phyloP scores from a whole-genome alignment of 2,888 invertebrate species.

The Morinoia aosen region DNA sequence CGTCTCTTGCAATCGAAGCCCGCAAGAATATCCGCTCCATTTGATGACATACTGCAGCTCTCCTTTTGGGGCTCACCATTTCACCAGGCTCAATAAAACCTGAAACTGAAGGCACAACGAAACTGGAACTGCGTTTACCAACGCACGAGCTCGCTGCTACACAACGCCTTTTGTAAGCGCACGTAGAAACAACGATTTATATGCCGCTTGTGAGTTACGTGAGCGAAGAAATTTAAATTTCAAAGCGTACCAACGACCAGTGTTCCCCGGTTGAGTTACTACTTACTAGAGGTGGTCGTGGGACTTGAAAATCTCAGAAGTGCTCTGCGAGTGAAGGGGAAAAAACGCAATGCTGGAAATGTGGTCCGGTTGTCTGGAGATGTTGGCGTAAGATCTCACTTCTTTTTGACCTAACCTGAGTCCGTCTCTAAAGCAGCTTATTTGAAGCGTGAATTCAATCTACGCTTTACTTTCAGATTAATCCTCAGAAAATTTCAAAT shows the following conservation, averaged over 20 bases:
- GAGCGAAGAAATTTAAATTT: slow-evolving; percentile 17
- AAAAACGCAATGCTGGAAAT: neutral
- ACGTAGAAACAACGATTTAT: neutral
- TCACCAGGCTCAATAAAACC: neutral
- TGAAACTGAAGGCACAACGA: neutral
- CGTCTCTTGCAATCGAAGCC: neutral
- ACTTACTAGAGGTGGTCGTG: neutral
- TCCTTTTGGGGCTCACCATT: neutral
- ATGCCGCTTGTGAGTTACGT: neutral
- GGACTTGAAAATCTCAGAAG: neutral
- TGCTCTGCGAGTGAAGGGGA: neutral
- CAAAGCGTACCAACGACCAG: neutral
- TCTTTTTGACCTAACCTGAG: neutral
- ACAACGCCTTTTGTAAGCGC: neutral
- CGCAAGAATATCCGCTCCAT: neutral
- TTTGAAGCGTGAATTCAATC: too few species aligned
- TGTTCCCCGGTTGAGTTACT: neutral
- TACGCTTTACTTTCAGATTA: too few species aligned
- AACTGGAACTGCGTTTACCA: neutral
- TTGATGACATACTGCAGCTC: neutral
- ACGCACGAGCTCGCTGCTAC: neutral
- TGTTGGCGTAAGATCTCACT: neutral
- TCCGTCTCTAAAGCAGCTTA: neutral
- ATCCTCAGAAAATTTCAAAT: too few species aligned
- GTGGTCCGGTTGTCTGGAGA: neutral